Conservation (phyloP, 2,113 vertebrate species). For the Mixornis gularis region DNA sequence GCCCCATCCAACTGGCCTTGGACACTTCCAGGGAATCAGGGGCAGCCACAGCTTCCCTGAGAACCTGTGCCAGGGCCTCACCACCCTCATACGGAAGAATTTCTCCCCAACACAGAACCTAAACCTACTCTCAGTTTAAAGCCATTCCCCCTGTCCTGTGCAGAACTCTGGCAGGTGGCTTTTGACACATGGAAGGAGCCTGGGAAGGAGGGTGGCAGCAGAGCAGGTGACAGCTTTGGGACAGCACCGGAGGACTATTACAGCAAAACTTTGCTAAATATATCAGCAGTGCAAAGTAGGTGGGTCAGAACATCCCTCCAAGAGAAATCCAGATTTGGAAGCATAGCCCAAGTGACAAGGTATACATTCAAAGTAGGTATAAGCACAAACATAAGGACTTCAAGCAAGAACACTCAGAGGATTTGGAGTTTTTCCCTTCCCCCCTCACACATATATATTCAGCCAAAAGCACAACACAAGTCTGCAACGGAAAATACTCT, state of each 20-base stretch:
- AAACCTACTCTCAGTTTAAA: neutral
- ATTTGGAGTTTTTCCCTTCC: neutral
- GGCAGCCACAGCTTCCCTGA: neutral
- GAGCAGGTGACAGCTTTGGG: constrained; percentile 45
- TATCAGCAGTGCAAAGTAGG: constrained; percentile 56
- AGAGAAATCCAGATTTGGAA: constrained; percentile 66
- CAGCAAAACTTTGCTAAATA: constrained; percentile 20
- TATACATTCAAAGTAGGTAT: neutral
- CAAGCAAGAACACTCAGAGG: constrained; percentile 23
- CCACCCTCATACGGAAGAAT: neutral
- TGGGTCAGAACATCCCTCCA: constrained; percentile 64
- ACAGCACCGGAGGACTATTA: neutral
- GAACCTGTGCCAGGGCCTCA: accelerated
- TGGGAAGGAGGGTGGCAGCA: neutral
- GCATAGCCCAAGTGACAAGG: constrained; percentile 18
- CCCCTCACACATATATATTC: neutral
- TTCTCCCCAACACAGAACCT: neutral
- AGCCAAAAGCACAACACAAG: neutral
- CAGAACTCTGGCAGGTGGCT: neutral
- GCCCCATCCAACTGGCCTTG: accelerated
- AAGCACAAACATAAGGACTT: neutral
- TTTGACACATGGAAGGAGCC: neutral
- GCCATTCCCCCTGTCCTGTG: neutral
- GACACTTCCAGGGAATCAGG: neutral
- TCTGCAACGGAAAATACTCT: neutral